A percentile compares a stretch with the other conserved stretches of the same genome.
Evolutionary conservation across 2,797 vertebrate species (phyloP).

Genomic region (Mareca strepera): DNA sequence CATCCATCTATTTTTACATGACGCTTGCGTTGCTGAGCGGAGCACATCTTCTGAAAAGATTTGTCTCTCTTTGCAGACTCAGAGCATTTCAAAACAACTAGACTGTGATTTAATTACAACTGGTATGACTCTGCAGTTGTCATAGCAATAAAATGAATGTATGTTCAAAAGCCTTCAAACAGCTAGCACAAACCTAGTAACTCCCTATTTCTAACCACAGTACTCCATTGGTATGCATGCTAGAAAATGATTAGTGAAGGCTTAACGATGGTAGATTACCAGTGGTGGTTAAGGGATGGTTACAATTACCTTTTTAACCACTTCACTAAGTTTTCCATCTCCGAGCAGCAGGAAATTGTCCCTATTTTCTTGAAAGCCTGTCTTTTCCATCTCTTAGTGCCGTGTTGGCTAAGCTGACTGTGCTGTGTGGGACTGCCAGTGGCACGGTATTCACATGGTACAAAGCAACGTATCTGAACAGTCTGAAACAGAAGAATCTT

Average conservation of each 20-base stretch:
- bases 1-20: not conserved
- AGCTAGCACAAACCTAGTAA: not conserved
- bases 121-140: not conserved
- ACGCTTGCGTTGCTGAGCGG: not conserved
- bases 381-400: not conserved
- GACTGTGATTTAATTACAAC: not conserved
- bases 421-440: not conserved
- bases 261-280: not conserved
- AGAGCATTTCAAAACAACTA: not conserved
- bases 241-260: not conserved
- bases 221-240: not conserved
- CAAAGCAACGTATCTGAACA: not conserved
- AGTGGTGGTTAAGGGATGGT: no score
- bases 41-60: not conserved
- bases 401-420: not conserved
- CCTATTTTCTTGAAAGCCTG: not conserved
- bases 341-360: not conserved
- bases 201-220: not conserved
- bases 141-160: slow-evolving; percentile 11
- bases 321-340: not conserved
- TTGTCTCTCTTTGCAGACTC: not conserved
- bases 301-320: not conserved
- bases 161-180: not conserved
- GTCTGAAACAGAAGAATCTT: not conserved
- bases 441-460: rapidly evolving